phyloP scores from a whole-genome alignment of 1,140 invertebrate genomes.

The Drosophila albomicans region DNA sequence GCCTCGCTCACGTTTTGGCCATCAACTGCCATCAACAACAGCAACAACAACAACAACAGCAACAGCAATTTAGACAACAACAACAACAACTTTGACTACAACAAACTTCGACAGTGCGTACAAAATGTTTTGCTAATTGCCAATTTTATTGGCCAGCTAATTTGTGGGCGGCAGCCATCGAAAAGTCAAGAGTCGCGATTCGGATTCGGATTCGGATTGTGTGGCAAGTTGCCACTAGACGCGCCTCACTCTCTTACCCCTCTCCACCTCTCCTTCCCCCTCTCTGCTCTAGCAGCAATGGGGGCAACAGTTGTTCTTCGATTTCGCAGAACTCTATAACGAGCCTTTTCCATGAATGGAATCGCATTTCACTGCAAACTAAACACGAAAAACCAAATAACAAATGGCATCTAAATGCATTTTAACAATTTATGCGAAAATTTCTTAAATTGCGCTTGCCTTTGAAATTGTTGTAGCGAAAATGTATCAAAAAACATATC shows the following conservation, averaged over 20 bases:
- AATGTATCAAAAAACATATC: not conserved
- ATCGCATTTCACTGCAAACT: conserved; percentile 39
- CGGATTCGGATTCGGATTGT: conserved; percentile 1
- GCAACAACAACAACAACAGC: conserved; percentile 4
- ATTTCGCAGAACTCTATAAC: conserved; percentile 34
- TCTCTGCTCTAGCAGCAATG: not conserved
- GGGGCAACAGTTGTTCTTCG: conserved; percentile 33
- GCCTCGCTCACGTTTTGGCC: conserved; percentile 80
- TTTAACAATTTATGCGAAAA: not conserved
- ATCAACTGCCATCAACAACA: conserved; percentile 58
- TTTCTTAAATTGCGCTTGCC: not conserved
- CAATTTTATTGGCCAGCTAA: conserved; percentile 70
- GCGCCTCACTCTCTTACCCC: not conserved
- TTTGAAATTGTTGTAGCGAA: not conserved
- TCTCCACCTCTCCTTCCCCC: not conserved
- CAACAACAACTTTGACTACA: conserved; percentile 11
- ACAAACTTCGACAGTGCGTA: conserved; percentile 59
- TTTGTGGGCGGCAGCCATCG: conserved; percentile 64
- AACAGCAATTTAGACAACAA: conserved; percentile 25
- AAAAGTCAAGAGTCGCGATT: conserved; percentile 31
- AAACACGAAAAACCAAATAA: not conserved
- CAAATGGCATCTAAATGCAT: not conserved
- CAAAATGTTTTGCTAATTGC: conserved; percentile 77
- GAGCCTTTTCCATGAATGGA: conserved; percentile 44
- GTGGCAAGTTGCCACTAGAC: not conserved